Base-by-base conservation (phyloP, 2,888 invertebrate species). In the Caenorhabditis japonica region DNA sequence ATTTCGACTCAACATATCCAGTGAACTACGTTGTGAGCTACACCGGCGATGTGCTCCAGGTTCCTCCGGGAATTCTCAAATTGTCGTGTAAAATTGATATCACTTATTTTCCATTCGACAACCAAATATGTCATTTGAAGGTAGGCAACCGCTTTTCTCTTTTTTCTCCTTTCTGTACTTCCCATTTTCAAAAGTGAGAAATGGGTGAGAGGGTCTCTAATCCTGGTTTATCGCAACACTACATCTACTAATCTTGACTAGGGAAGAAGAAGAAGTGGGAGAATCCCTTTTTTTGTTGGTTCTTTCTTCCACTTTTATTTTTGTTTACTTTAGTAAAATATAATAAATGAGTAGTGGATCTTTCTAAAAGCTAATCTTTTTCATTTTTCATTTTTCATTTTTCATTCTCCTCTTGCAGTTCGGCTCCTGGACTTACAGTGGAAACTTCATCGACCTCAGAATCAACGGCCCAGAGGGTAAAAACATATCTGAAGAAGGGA, bases 381-480 rank as follows among this genome's bases (percentile, higher is more conserved):
- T 34, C 34, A 44, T 30, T 59, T 44, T 49, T 39, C 36, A n/a
- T n/a, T n/a, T n/a, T n/a, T n/a, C n/a, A n/a, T n/a, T 55, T 52
- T 59, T 66, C 25, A 5, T 51, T 23, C 13, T 62, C 19, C 15
- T 39, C 53, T 44, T 77, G 23, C 71, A 83, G 91, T 97, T 97
- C 89, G 97, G 97, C 88, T 96, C 96, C 89, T 97, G 97, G 97
- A 97, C 97, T 82, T 96, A 97, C 90, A 95, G 95, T 90, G 96
- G 95, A 4, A 83, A 86, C 21, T 85, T 85, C 93, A 92, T 99
- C 91, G 95, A 97, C 91, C 92, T 99, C 88, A 53, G 79, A 49
- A 80, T 82, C 33, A 78, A 74, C 51, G 80, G 76, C 10, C 81
- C 81, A 5, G 82, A 80, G 19, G 76, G 78, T 10, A 64, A 69